Evolutionary conservation across 2,797 vertebrate genomes (phyloP).

Genomic region (Triplophysa bombifrons): DNA sequence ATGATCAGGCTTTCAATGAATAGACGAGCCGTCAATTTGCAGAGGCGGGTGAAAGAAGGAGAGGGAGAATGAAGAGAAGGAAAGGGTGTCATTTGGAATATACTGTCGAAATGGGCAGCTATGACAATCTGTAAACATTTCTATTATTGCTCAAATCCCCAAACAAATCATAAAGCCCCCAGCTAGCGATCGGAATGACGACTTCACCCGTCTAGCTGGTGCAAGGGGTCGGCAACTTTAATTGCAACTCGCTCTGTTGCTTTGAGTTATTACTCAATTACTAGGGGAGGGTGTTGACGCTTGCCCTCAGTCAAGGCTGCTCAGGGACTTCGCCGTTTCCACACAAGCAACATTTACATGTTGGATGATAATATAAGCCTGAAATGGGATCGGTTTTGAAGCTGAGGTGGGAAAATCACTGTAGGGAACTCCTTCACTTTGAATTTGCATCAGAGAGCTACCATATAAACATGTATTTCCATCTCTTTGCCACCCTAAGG

Average conservation of each 20-base stretch:
- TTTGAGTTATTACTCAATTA: slow-evolving; percentile 50
- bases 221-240: slow-evolving; percentile 45
- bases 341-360: slow-evolving; percentile 32
- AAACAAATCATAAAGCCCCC: slow-evolving; percentile 54
- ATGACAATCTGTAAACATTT: slow-evolving; percentile 44
- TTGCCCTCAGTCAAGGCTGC: slow-evolving; percentile 9
- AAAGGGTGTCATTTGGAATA: slow-evolving; percentile 22
- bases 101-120: slow-evolving; percentile 25
- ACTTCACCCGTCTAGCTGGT: slow-evolving; percentile 2
- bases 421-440: slow-evolving; percentile 2
- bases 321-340: slow-evolving; percentile 20
- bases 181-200: slow-evolving; percentile 20
- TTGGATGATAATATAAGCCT: slow-evolving; percentile 13
- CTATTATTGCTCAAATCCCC: slow-evolving; percentile 46
- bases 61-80: neutral
- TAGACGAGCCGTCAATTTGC: slow-evolving; percentile 50
- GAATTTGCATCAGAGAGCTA: slow-evolving; percentile 22
- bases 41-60: slow-evolving; percentile 25
- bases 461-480: slow-evolving; percentile 27
- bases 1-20: slow-evolving; percentile 55
- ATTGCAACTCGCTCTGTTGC: slow-evolving; percentile 46
- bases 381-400: slow-evolving; percentile 13
- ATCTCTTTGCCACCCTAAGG: slow-evolving; percentile 11
- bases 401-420: slow-evolving; percentile 5
- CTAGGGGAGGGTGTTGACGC: slow-evolving; percentile 28